Base-by-base conservation (phyloP, 2,888 invertebrate genomes). In the Volucella inflata region DNA sequence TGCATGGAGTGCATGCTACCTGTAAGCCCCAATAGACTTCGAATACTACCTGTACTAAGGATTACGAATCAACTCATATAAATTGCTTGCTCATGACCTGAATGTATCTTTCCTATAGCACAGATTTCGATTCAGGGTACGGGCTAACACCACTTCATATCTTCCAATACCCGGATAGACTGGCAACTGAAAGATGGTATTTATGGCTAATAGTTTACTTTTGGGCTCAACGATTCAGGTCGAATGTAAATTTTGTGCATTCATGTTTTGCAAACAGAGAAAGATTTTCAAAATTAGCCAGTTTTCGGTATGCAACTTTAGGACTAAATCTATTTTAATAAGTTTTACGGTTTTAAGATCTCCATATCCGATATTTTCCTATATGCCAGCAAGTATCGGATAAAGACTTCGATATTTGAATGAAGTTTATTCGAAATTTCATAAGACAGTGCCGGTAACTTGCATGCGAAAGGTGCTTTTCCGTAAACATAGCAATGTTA, bases 61-160 rank as follows among this genome's bases (percentile, higher is more conserved):
- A 75, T 75, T 79, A 75, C 79, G 16, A 79, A 70, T 79, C 79
- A 79, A 84, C 70, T 75, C 74, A 84, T 80, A 79, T 84, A 84
- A 79, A 80, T 79, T 57, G 46, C 50, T 55, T 51, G 46, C 53
- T 59, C 38, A 79, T 75, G 64, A 74, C 74, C 64, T 74, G 46
- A 14, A 62, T 79, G 68, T 62, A 40, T 74, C 57, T 67, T 77
- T 62, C 53, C 30, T 50, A 16, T 57, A 11, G 42, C 21, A 55
- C 12, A 12, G 46, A 38, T 74, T 78, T 62, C 40, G 51, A 46
- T 46, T 68, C 42, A 59, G 36, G 48, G 9, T 14, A 14, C 51
- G 21, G 11, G 12, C 38, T 38, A 38, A 38, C 50, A 36, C 57
- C 46, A 16, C 2, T 44, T 8, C 4, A n/a, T 14, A 8, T 12